A percentile compares a stretch with the other conserved stretches of the same genome.
Conservation (phyloP, 2,113 vertebrate genomes). For the Phasianus colchicus region DNA sequence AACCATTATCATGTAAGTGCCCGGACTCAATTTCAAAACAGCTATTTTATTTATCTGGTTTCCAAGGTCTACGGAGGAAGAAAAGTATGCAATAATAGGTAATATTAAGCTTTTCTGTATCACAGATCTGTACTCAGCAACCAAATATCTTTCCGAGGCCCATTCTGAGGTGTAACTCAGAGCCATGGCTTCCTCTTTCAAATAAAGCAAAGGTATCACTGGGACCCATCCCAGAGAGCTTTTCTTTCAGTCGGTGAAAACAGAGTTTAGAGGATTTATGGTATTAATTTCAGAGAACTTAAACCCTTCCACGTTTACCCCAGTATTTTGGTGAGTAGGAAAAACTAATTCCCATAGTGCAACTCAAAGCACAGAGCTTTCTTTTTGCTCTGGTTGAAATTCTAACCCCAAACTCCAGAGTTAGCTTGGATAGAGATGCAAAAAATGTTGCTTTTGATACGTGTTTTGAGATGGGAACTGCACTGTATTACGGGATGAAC, state of each 20-base stretch:
- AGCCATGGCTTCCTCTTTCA: background rate
- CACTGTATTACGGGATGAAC: background rate
- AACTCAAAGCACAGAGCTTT: background rate
- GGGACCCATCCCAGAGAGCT: background rate
- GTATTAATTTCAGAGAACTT: background rate
- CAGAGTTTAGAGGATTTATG: background rate
- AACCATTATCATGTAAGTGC: conserved; percentile 23
- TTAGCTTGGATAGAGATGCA: background rate
- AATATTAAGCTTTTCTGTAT: background rate
- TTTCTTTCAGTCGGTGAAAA: background rate
- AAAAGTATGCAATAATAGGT: background rate
- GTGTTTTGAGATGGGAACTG: background rate
- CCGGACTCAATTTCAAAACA: conserved; percentile 33
- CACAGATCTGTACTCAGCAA: background rate
- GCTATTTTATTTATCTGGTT: background rate
- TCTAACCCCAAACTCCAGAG: background rate
- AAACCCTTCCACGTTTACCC: background rate
- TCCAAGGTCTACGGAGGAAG: background rate
- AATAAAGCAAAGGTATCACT: background rate
- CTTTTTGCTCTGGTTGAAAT: background rate
- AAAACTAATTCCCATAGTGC: background rate
- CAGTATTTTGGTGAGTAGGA: background rate
- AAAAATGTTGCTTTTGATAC: background rate
- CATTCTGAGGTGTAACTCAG: background rate
- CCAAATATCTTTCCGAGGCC: background rate